Evolutionary conservation across 1,140 invertebrate species (phyloP), one percentile per base, ranked within the genome.

Genomic region (Pollicipes pollicipes): DNA sequence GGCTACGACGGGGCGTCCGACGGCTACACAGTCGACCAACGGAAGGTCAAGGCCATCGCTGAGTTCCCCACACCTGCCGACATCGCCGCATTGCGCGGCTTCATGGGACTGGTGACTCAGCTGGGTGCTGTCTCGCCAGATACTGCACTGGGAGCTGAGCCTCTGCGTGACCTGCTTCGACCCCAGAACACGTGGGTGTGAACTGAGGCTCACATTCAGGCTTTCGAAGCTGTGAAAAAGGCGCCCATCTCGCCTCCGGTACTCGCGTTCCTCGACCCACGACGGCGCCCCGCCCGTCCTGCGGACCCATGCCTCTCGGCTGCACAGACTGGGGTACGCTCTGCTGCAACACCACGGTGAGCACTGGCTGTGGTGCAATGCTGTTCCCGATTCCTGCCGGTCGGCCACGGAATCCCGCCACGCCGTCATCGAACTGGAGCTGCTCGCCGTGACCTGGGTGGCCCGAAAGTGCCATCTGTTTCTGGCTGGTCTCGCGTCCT

Each of bases 21-120:
- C 21, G 68, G 68, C n/a, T 68, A 37, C 31, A 37, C 31, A 68
- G 37, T 68, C 17, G 68, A 68, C n/a, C 68, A 31, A 3, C 37
- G 31, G 17, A 68, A 68, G n/a, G 37, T 37, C 68, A 68, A 68
- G 37, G 68, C 68, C n/a, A 31, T 68, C 31, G 17, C 68, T n/a
- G n/a, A 68, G 26, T 68, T 68, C n/a, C 68, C 68, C 31, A 26
- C n/a, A 37, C 68, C 68, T 26, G 68, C 37, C 17, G 27, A 68
- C 37, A 31, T 31, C 68, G 27, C 68, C 3, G 68, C 21, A 4
- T 37, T 68, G 31, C 31, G 68, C 31, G n/a, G 31, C n/a, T 68
- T 68, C 27, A 35, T 68, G 26, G 68, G 68, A n/a, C 68, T 68
- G 21, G n/a, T 68, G 31, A 68, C 21, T 31, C 68, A 68, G 10